Evolutionary conservation across 1,140 invertebrate species (phyloP).

Genomic region (Drosophila suzukii): DNA sequence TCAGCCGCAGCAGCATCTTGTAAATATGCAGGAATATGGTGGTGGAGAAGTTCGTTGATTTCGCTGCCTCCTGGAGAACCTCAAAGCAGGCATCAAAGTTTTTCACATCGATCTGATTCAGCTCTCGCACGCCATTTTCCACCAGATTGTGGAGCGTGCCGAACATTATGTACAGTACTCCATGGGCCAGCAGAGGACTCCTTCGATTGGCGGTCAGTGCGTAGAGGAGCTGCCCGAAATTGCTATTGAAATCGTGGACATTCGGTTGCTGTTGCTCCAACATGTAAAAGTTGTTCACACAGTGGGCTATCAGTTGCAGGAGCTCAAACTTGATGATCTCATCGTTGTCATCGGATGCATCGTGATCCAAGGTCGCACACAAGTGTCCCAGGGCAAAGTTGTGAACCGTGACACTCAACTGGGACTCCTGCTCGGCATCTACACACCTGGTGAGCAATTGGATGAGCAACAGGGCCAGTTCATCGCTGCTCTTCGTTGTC

Average conservation of each 20-base stretch:
- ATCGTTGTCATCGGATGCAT: slow-evolving; percentile 34
- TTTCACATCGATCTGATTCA: slow-evolving; percentile 60
- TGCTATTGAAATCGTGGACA: slow-evolving; percentile 66
- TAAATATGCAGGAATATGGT: slow-evolving; percentile 65
- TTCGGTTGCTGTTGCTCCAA: slow-evolving; percentile 51
- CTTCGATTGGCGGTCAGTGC: slow-evolving; percentile 62
- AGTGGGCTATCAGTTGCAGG: slow-evolving; percentile 65
- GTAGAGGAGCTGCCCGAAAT: slow-evolving; percentile 67
- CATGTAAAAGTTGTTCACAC: slow-evolving; percentile 73
- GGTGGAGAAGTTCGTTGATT: slow-evolving; percentile 18
- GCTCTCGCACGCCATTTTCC: slow-evolving; percentile 47
- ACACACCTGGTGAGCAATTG: slow-evolving; percentile 69
- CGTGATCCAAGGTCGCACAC: slow-evolving; percentile 35
- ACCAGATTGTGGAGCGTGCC: slow-evolving; percentile 72
- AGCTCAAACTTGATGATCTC: slow-evolving; percentile 74
- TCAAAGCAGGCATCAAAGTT: slow-evolving; percentile 70
- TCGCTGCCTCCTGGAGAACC: slow-evolving; percentile 48
- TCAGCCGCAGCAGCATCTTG: slow-evolving; percentile 63
- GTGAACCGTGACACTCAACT: slow-evolving; percentile 66
- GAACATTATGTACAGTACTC: slow-evolving; percentile 71
- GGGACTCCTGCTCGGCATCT: slow-evolving; percentile 62
- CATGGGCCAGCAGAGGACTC: slow-evolving; percentile 47
- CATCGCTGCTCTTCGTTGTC: slow-evolving; percentile 66
- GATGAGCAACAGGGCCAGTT: slow-evolving; percentile 71
- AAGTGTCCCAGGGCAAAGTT: slow-evolving; percentile 76